A percentile compares a stretch with the other conserved stretches of the same genome.
phyloP scores from a whole-genome alignment of 2,888 invertebrate genomes.

The Phortica okadai region DNA sequence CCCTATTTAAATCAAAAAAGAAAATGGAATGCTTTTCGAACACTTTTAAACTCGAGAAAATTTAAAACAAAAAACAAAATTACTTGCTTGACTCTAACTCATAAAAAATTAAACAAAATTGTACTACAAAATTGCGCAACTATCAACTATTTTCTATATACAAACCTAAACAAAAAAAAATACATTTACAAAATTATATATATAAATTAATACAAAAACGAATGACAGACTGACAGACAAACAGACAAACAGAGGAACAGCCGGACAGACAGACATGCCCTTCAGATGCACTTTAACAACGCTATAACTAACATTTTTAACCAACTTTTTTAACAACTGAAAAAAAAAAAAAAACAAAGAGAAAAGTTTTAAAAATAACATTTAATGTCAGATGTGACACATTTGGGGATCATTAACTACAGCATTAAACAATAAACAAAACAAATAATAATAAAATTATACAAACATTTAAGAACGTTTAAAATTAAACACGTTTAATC shows the following conservation, averaged over 20 bases:
- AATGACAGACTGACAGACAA: conserved; percentile 28
- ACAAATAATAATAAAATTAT: conserved; percentile 51
- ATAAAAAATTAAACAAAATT: conserved; percentile 40
- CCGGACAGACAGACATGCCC: conserved; percentile 33
- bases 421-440: conserved; percentile 17
- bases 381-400: conserved; percentile 62
- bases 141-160: conserved; percentile 30
- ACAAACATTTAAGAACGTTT: conserved; percentile 46
- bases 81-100: not conserved
- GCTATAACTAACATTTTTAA: conserved; percentile 32
- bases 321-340: conserved; percentile 42
- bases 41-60: conserved; percentile 49
- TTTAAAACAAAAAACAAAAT: not conserved
- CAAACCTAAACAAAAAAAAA: conserved; percentile 35
- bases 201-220: conserved; percentile 43
- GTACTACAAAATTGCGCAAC: conserved; percentile 9
- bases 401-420: conserved; percentile 66
- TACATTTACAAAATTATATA: conserved; percentile 37
- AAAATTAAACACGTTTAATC: conserved; percentile 54
- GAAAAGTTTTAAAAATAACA: conserved; percentile 40
- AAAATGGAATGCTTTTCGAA: conserved; percentile 62
- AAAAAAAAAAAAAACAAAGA: conserved; percentile 41
- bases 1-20: conserved; percentile 41
- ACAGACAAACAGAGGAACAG: conserved; percentile 36
- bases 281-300: conserved; percentile 38